phyloP scores from a whole-genome alignment of 2,113 vertebrate genomes.

The Rhinolophus ferrumequinum region DNA sequence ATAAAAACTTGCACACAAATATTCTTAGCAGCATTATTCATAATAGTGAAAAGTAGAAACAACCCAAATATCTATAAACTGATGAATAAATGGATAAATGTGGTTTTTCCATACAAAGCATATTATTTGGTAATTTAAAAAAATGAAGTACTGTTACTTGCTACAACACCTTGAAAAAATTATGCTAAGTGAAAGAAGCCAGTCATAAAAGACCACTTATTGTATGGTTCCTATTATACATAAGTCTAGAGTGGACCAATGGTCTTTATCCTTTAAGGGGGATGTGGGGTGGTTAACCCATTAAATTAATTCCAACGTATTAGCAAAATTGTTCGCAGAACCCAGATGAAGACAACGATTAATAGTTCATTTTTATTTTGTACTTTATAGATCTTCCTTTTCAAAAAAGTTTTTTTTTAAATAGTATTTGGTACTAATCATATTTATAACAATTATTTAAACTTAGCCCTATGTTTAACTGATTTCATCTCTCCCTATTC shows the following conservation, averaged over 20 bases:
- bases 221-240: background rate
- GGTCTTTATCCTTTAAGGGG: background rate
- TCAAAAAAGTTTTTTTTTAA: background rate
- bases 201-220: background rate
- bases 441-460: background rate
- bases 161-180: background rate
- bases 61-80: background rate
- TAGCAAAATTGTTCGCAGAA: background rate
- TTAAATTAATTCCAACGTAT: background rate
- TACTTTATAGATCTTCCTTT: background rate
- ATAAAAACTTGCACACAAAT: background rate
- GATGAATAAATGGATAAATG: background rate
- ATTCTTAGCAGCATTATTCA: conserved; percentile 3
- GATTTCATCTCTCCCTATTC: background rate
- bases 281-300: background rate
- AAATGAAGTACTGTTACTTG: background rate
- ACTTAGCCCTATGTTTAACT: background rate
- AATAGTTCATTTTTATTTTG: conserved; percentile 10
- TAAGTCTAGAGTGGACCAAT: background rate
- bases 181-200: background rate
- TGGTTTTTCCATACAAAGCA: background rate
- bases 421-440: background rate
- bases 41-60: conserved; percentile 10
- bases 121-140: conserved; percentile 9
- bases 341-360: background rate